phyloP scores from a whole-genome alignment of 1,140 invertebrate species.

The Drosophila tani region DNA sequence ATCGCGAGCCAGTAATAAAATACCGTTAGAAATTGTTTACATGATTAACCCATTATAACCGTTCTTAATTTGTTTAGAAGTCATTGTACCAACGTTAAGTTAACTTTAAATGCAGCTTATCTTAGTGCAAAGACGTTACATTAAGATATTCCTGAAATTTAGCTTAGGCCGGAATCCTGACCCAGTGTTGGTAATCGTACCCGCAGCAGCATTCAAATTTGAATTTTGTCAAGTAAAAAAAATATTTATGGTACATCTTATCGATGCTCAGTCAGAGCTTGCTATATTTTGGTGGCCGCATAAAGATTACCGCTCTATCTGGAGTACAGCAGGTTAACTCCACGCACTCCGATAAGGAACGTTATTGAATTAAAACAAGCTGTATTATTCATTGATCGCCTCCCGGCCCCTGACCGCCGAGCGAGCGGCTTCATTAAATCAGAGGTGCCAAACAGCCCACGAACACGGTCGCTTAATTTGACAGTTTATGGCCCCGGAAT shows the following conservation, averaged over 20 bases:
- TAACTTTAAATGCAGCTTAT: background rate
- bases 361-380: constrained; percentile 30
- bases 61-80: background rate
- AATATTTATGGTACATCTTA: constrained; percentile 22
- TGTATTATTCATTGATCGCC: constrained; percentile 22
- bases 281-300: constrained; percentile 10
- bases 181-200: constrained; percentile 12
- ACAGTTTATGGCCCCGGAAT: constrained; percentile 34
- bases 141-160: background rate
- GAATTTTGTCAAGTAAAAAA: background rate
- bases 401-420: background rate
- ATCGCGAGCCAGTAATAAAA: background rate
- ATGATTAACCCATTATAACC: background rate
- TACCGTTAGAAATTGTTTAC: background rate
- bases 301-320: constrained; percentile 30
- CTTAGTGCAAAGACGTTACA: too few species aligned
- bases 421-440: constrained; percentile 30
- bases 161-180: background rate
- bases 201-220: constrained; percentile 6
- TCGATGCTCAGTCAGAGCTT: constrained; percentile 9
- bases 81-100: background rate
- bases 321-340: constrained; percentile 12
- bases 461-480: constrained; percentile 27
- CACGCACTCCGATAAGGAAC: constrained; percentile 24
- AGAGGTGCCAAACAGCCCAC: constrained; percentile 10